These are phyloP conservation scores for Pogonocherus hispidulus DNA, from an alignment of 2,888 invertebrate species.

Conservation along the genomic window DNA sequence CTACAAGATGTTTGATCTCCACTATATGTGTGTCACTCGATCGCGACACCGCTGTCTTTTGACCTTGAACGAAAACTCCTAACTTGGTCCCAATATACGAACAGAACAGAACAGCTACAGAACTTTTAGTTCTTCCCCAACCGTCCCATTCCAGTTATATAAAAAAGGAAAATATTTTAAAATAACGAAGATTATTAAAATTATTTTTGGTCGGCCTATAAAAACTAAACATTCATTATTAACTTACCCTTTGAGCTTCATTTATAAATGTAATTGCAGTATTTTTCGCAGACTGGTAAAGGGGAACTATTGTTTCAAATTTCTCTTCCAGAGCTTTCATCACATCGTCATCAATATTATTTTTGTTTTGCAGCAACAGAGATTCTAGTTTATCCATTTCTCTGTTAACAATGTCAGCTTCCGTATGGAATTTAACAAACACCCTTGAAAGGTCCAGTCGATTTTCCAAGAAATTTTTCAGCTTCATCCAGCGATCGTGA, in stretches of 20 bases:
- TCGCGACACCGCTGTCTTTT: too few relatives aligned
- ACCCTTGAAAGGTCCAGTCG: conserved; percentile 78
- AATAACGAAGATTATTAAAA: too few relatives aligned
- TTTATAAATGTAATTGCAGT: conserved; percentile 79
- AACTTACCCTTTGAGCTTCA: conserved; percentile 72
- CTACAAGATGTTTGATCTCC: too few relatives aligned
- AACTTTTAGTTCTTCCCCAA: too few relatives aligned
- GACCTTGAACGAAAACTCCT: too few relatives aligned
- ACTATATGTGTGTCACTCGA: too few relatives aligned
- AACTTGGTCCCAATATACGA: too few relatives aligned
- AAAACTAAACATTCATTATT: background rate
- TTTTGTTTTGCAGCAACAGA: conserved; percentile 69
- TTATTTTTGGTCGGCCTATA: too few relatives aligned
- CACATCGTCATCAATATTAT: conserved; percentile 70
- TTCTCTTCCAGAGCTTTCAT: conserved; percentile 73
- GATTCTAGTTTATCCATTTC: conserved; percentile 78
- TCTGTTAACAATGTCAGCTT: conserved; percentile 76
- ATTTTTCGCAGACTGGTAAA: conserved; percentile 77
- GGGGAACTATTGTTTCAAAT: conserved; percentile 76
- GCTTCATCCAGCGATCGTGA: conserved; percentile 75
- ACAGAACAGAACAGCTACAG: too few relatives aligned
- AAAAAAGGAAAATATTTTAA: too few relatives aligned
- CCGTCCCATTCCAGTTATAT: too few relatives aligned
- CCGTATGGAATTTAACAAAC: conserved; percentile 81
- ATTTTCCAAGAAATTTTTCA: conserved; percentile 74